Base-by-base conservation (phyloP, 2,888 invertebrate genomes). In the Timandra comae region DNA sequence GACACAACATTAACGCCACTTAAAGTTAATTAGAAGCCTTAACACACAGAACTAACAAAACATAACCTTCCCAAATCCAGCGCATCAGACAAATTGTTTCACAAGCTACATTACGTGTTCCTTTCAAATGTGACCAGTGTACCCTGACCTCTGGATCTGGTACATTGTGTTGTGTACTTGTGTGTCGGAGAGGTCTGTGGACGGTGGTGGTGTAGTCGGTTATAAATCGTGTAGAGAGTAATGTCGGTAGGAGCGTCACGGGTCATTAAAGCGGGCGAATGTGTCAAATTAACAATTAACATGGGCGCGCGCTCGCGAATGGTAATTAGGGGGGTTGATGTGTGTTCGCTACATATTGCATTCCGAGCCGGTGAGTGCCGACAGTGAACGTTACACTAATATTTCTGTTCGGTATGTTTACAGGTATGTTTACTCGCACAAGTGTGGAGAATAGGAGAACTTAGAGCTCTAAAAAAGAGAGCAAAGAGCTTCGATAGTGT, bases 261-360 rank as follows among this genome's bases (percentile, higher is more conserved):
- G 75, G 63, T 79, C 81, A 81, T 81, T 80, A 79, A 72, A 63
- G 62, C 55, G 62, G 59, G 56, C 67, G 77, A 76, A 78, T 76
- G 74, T 74, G 73, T 74, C 78, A 79, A 81, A 80, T 81, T 80
- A 80, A 80, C 81, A 81, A 81, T 81, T 81, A 81, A 24, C 24
- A 16, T 16, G 16, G 16, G 16, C 16, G 4, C 16, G 16, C 3
- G 6, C 1, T 16, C 16, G 16, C 24, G 24, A 22, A 9, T 24
- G 24, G 9, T 10, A 24, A 24, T 24, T 24, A 24, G 24, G 9
- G 11, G 11, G 11, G 24, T 16, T 16, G 24, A 11, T 24, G 24
- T 24, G 24, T 10, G 11, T n/a, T 7, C 11, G 24, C 11, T 24
- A 24, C 24, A 24, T 24, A 24, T 24, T 24, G 24, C 24, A 24